Evolutionary conservation across 2,888 invertebrate species (phyloP).

Genomic region (Agrotis ipsilon): DNA sequence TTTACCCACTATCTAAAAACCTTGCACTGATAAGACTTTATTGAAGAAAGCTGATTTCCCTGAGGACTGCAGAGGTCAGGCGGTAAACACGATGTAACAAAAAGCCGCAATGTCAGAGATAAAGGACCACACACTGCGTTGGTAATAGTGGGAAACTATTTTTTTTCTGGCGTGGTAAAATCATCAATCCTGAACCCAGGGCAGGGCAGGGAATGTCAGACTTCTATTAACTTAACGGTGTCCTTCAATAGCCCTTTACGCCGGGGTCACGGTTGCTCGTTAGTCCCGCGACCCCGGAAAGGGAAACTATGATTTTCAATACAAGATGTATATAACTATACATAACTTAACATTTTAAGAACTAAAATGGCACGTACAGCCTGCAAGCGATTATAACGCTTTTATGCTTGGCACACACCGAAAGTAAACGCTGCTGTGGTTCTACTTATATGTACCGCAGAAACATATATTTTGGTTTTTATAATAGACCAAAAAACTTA

Average conservation of each 20-base stretch:
- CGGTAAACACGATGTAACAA: slow-evolving; percentile 21
- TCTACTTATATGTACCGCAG: too few relatives aligned
- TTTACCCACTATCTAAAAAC: slow-evolving; percentile 29
- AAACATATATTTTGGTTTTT: neutral
- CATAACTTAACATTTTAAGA: neutral
- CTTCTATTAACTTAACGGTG: too few relatives aligned
- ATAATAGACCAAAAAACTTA: neutral
- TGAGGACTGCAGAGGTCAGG: slow-evolving; percentile 45
- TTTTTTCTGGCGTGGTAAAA: too few relatives aligned
- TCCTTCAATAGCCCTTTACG: too few relatives aligned
- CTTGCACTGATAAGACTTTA: slow-evolving; percentile 41
- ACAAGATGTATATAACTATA: neutral
- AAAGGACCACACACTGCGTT: neutral
- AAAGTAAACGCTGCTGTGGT: neutral
- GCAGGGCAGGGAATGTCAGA: too few relatives aligned
- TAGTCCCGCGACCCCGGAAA: too few relatives aligned
- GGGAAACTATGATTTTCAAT: neutral
- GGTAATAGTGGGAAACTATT: neutral
- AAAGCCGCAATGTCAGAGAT: slow-evolving; percentile 14
- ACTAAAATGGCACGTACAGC: neutral
- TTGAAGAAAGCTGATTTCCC: slow-evolving; percentile 51
- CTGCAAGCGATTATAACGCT: neutral
- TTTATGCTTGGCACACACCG: neutral
- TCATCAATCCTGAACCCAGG: too few relatives aligned
- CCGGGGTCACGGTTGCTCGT: too few relatives aligned